phyloP scores from a whole-genome alignment of 2,797 vertebrate genomes.

The Alcedo atthis region DNA sequence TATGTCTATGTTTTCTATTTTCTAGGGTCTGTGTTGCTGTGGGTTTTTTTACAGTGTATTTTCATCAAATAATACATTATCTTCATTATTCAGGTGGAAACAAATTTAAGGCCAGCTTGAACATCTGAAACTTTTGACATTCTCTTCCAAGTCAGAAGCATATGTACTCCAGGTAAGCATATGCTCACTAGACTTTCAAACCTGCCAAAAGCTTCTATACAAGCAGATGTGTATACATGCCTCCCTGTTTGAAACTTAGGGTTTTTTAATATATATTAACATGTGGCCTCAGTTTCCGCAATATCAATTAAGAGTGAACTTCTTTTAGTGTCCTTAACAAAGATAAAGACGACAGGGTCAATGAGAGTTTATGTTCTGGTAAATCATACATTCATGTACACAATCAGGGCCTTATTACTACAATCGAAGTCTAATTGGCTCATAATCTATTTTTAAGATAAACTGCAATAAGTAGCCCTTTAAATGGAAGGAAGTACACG shows the following conservation, averaged over 20 bases:
- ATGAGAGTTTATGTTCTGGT: background rate
- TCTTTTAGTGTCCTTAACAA: background rate
- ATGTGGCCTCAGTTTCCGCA: background rate
- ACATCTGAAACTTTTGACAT: background rate
- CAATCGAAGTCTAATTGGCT: background rate
- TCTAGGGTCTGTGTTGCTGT: background rate
- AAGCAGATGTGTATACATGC: background rate
- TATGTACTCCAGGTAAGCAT: background rate
- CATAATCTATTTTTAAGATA: conserved; percentile 2
- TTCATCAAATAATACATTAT: background rate
- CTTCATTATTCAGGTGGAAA: background rate
- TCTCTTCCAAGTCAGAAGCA: background rate
- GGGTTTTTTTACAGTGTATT: background rate
- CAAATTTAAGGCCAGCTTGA: background rate
- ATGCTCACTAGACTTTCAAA: background rate
- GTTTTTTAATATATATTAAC: background rate
- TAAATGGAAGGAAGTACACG: background rate
- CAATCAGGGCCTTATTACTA: background rate
- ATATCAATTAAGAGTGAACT: background rate
- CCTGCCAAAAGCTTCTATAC: background rate
- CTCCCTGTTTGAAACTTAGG: background rate
- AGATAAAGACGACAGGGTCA: background rate
- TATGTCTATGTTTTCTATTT: background rate
- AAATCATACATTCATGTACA: background rate
- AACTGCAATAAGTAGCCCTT: background rate